A percentile compares a stretch with the other conserved stretches of the same genome.
These are phyloP conservation scores for Alitta virens DNA, from an alignment of 2,888 invertebrate genomes.

Conservation along the genomic window DNA sequence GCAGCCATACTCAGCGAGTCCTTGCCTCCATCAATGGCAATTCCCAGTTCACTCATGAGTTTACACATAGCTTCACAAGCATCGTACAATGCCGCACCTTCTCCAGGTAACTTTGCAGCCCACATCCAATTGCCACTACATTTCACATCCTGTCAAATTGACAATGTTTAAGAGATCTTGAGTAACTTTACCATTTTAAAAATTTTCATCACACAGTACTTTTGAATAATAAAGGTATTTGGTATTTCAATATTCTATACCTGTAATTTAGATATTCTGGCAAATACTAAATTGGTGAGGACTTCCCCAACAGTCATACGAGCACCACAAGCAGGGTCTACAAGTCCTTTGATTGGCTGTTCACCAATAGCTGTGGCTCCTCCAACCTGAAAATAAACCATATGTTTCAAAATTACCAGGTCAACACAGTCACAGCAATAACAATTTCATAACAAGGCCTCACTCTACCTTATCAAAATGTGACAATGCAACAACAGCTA, in stretches of 20 bases:
- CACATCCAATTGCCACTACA: slow-evolving; percentile 99
- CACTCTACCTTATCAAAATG: slow-evolving; percentile 74
- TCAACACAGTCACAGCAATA: no score
- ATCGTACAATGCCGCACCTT: slow-evolving; percentile 82
- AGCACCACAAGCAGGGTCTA: slow-evolving; percentile 82
- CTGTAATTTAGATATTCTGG: slow-evolving; percentile 61
- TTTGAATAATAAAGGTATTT: no score
- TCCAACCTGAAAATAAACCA: slow-evolving; percentile 63
- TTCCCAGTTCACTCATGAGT: slow-evolving; percentile 77
- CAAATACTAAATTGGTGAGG: slow-evolving; percentile 83
- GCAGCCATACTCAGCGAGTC: slow-evolving; percentile 98
- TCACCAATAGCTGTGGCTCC: slow-evolving; percentile 95
- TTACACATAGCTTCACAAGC: slow-evolving; percentile 86
- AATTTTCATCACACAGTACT: no score
- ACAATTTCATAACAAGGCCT: no score
- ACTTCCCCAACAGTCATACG: slow-evolving; percentile 93
- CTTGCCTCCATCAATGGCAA: slow-evolving; percentile 95
- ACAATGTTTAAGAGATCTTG: no score
- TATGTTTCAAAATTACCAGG: no score
- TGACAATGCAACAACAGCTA: slow-evolving; percentile 80
- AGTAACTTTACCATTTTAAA: no score
- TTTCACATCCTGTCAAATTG: slow-evolving; percentile 76
- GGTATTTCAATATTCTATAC: no score
- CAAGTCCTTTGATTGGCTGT: slow-evolving; percentile 89
- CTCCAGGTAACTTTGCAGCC: slow-evolving; percentile 92